Evolutionary conservation across 2,797 vertebrate genomes (phyloP).

Genomic region (Helicolenus hilgendorfi): DNA sequence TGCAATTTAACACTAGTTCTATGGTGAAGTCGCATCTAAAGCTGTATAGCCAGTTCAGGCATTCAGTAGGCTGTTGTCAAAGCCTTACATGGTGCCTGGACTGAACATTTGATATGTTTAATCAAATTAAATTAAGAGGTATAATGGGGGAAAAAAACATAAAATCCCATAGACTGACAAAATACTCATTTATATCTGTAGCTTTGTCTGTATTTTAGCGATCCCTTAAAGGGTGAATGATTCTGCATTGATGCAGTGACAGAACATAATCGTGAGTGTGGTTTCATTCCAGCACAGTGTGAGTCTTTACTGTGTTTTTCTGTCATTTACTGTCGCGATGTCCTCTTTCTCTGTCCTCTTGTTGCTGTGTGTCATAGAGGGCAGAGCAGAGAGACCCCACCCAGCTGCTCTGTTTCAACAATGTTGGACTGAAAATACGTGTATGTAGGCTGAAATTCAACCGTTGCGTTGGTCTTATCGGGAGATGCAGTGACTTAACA

Average conservation of each 20-base stretch:
- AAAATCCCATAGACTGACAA: background rate
- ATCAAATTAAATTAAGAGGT: background rate
- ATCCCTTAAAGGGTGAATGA: background rate
- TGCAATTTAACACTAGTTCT: background rate
- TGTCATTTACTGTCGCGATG: too few relatives aligned
- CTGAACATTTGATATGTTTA: background rate
- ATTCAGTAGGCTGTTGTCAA: background rate
- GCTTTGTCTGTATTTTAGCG: background rate
- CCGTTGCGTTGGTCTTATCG: rapidly evolving
- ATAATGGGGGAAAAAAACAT: background rate
- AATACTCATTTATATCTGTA: background rate
- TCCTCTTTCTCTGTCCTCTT: too few relatives aligned
- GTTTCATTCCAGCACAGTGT: too few relatives aligned
- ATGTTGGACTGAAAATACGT: too few relatives aligned
- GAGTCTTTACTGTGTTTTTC: too few relatives aligned
- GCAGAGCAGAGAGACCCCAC: too few relatives aligned
- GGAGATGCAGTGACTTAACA: background rate
- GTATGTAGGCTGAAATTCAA: too few relatives aligned
- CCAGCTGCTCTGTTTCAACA: too few relatives aligned
- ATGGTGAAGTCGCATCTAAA: background rate
- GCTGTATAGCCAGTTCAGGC: background rate
- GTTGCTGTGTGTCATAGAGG: too few relatives aligned
- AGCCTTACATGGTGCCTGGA: background rate
- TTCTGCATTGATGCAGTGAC: too few relatives aligned
- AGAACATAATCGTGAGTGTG: too few relatives aligned